A percentile compares a stretch with the other conserved stretches of the same genome.
These are phyloP conservation scores for Rhingia rostrata DNA, from an alignment of 2,888 invertebrate species.

Conservation along the genomic window DNA sequence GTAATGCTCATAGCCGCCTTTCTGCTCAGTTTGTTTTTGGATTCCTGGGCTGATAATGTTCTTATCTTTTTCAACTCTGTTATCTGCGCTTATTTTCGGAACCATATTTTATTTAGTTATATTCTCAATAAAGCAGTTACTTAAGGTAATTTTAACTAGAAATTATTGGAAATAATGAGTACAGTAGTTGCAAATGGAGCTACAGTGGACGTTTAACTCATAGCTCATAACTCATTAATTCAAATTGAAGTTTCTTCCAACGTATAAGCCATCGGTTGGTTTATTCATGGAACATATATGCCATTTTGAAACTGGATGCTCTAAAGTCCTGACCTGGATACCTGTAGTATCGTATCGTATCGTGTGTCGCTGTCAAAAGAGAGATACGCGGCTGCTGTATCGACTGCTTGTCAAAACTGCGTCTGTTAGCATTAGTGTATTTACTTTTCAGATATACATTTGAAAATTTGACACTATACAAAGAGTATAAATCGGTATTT, in stretches of 20 bases:
- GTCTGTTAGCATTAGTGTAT: too few species aligned
- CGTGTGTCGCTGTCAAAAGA: too few species aligned
- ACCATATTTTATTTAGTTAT: constrained; percentile 13
- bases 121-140: constrained; percentile 42
- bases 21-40: constrained; percentile 1
- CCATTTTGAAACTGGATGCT: constrained; percentile 8
- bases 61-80: constrained; percentile 38
- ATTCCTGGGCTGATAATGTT: constrained; percentile 3
- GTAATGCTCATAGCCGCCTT: background rate
- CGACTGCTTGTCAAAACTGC: too few species aligned
- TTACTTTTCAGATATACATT: too few species aligned
- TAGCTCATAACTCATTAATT: too few species aligned
- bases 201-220: too few species aligned
- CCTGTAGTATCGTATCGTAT: background rate
- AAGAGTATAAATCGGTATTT: too few species aligned
- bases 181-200: background rate
- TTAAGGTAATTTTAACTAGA: constrained; percentile 18
- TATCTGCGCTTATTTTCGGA: constrained; percentile 37
- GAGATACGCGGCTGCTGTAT: too few species aligned
- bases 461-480: too few species aligned
- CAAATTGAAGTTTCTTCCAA: background rate
- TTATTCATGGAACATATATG: background rate
- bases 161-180: constrained; percentile 3
- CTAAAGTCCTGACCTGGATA: constrained; percentile 14
- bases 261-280: constrained; percentile 36